Evolutionary conservation across 2,888 invertebrate genomes (phyloP), one percentile per base, ranked within the genome.

Genomic region (Ornithoptera alexandrae): DNA sequence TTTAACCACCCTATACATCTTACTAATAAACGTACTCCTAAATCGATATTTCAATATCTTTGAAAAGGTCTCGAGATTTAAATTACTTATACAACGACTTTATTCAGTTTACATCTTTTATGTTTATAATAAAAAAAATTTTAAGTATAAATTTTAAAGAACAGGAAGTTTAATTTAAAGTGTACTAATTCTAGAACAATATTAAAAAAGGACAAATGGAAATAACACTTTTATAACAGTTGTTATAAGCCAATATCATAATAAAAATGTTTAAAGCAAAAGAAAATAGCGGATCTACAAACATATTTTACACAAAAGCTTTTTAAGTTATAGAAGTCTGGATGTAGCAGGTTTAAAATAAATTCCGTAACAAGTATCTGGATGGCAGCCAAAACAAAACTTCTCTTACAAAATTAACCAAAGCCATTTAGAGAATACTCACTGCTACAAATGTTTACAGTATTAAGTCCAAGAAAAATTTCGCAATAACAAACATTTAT

Each of bases 241-340:
- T 7, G 53, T 53, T 53, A n/a, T 18, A 5, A n/a, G n/a, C 18
- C n/a, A n/a, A n/a, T 4, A n/a, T 18, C 18, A 2, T n/a, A 53
- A 12, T n/a, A 53, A 6, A 53, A n/a, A 18, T 53, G 18, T 53
- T n/a, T 6, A n/a, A 53, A n/a, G 3, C 22, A 58, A 6, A 58
- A 58, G 7, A 15, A 20, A 15, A 58, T 58, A 24, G 12, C 12
- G 20, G 24, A 15, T 58, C 57, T 22, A 58, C 20, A 56, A 53
- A 56, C 53, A 57, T 53, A 63, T 68, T 68, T 58, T n/a, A 83
- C 83, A 86, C 82, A 87, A 90, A 89, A 79, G 81, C 89, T 89
- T 89, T 90, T 63, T 46, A 68, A 63, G 58, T 63, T 68, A 58
- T 58, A 62, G 58, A 63, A 68, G 62, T 63, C 58, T 63, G 68